These are phyloP conservation scores for Spinus pinus DNA, from an alignment of 2,797 vertebrate genomes.

Conservation along the genomic window DNA sequence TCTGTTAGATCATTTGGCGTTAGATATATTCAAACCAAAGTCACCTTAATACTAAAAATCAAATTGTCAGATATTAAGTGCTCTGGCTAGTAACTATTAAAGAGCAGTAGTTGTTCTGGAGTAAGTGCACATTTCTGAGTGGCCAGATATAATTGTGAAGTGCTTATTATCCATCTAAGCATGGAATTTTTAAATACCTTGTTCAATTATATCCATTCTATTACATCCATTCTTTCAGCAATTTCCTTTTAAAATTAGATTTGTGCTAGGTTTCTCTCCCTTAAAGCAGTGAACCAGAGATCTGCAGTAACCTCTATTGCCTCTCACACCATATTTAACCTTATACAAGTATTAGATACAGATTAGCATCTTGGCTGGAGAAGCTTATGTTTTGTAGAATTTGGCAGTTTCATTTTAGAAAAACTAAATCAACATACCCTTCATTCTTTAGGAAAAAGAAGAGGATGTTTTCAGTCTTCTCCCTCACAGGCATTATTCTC, in stretches of 20 bases:
- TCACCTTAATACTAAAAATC: slow-evolving; percentile 77
- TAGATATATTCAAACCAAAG: slow-evolving; percentile 65
- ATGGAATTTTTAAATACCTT: slow-evolving; percentile 76
- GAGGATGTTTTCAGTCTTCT: not conserved
- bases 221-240: slow-evolving; percentile 71
- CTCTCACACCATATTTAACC: slow-evolving; percentile 73
- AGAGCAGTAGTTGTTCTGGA: slow-evolving; percentile 52
- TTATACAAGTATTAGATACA: slow-evolving; percentile 69
- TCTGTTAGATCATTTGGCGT: slow-evolving; percentile 40
- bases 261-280: slow-evolving; percentile 62
- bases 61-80: slow-evolving; percentile 60
- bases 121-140: slow-evolving; percentile 62
- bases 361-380: slow-evolving; percentile 71
- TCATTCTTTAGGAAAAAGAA: slow-evolving; percentile 38
- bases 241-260: slow-evolving; percentile 80
- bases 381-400: slow-evolving; percentile 54
- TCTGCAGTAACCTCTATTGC: slow-evolving; percentile 53
- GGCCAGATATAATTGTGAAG: slow-evolving; percentile 68
- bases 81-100: slow-evolving; percentile 65
- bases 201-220: slow-evolving; percentile 71
- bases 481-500: not conserved
- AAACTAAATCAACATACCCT: slow-evolving; percentile 58
- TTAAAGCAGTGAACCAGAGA: slow-evolving; percentile 70
- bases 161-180: slow-evolving; percentile 73
- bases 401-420: slow-evolving; percentile 41